Percentiles rank a stretch among this genome's conserved stretches.
Conservation (phyloP, 2,888 invertebrate species). For the Diadegma fenestrale region DNA sequence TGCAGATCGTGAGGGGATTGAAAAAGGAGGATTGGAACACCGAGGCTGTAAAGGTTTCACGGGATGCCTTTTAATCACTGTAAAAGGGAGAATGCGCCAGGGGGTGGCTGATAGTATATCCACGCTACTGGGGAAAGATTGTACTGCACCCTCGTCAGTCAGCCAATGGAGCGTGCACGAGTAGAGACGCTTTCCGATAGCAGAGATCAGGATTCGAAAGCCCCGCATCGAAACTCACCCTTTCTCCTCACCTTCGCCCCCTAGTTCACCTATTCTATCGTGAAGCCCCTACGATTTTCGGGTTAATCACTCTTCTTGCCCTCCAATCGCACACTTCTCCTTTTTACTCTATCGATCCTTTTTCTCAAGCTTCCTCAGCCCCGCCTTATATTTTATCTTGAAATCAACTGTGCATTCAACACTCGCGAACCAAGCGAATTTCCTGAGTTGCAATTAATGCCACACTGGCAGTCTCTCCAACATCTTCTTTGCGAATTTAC, state of each 20-base stretch:
- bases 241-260: constrained; percentile 17
- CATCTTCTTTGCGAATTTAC: constrained; percentile 48
- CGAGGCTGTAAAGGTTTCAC: constrained; percentile 59
- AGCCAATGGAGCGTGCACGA: constrained; percentile 73
- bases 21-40: constrained; percentile 13
- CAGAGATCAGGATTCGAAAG: constrained; percentile 68
- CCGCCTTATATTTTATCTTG: constrained; percentile 62
- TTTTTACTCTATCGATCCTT: constrained; percentile 35
- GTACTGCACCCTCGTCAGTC: constrained; percentile 72
- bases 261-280: constrained; percentile 27
- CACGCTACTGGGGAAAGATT: constrained; percentile 56
- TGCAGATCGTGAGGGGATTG: constrained; percentile 53
- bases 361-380: constrained; percentile 20
- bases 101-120: constrained; percentile 51
- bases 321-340: constrained; percentile 49
- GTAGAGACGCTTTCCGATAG: constrained; percentile 71
- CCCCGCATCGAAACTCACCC: constrained; percentile 65
- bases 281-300: constrained; percentile 73
- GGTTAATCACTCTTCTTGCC: constrained; percentile 76
- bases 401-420: constrained; percentile 52
- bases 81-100: constrained; percentile 60
- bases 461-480: constrained; percentile 65
- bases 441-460: constrained; percentile 59
- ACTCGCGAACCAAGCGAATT: constrained; percentile 43
- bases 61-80: constrained; percentile 68